A percentile compares a stretch with the other conserved stretches of the same genome.
Evolutionary conservation across 1,140 invertebrate genomes (phyloP).

Genomic region (Scaptomyza hsui): DNA sequence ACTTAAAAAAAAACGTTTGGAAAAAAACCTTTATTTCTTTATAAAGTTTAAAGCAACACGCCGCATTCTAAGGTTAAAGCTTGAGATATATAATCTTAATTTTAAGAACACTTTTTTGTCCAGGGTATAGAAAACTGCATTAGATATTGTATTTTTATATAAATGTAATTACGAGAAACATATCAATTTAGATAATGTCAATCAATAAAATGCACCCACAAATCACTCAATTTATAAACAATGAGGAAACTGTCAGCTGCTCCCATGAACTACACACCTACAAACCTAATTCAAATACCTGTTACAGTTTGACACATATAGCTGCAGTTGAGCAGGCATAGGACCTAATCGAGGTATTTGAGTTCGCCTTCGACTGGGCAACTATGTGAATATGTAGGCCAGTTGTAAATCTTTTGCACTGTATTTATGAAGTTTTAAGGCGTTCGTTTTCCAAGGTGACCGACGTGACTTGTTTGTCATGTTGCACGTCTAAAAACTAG

Average conservation of each 20-base stretch:
- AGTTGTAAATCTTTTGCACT: conserved; percentile 63
- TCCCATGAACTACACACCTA: conserved; percentile 1
- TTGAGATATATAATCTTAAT: no score
- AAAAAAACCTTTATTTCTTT: no score
- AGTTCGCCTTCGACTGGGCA: not conserved
- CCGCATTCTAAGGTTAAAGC: no score
- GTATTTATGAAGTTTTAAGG: conserved; percentile 39
- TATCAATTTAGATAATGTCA: conserved; percentile 3
- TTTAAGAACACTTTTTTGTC: not conserved
- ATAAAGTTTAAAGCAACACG: no score
- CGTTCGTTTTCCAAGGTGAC: conserved; percentile 49
- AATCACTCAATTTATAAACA: conserved; percentile 30
- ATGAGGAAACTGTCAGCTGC: conserved; percentile 50
- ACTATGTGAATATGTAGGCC: conserved; percentile 61
- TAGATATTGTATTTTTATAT: not conserved
- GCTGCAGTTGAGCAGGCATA: not conserved
- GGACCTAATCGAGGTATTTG: conserved; percentile 1
- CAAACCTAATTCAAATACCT: conserved; percentile 4
- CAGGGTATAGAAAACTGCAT: not conserved
- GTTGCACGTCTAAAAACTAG: not conserved
- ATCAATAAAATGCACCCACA: conserved; percentile 37
- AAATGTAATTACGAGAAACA: not conserved
- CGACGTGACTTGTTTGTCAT: conserved; percentile 25
- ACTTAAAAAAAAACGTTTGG: no score
- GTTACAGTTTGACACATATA: conserved; percentile 32